A percentile compares a stretch with the other conserved stretches of the same genome.
Conservation (phyloP, 2,797 vertebrate genomes). For the Poecile montanus region DNA sequence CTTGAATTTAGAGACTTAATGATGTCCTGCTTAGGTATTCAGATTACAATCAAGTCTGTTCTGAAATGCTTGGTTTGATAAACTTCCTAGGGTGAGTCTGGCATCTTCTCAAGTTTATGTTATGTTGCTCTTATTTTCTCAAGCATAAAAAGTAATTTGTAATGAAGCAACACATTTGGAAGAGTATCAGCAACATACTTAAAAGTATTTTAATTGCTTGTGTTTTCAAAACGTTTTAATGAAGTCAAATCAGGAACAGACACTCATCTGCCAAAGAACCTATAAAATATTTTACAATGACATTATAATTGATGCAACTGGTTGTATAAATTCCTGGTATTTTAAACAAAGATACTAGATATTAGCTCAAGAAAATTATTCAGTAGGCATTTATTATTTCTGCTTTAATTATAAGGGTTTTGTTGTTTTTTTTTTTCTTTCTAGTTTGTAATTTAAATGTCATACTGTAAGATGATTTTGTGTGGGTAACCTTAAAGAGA, state of each 20-base stretch:
- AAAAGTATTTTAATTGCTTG: constrained; percentile 28
- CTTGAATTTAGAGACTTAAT: background rate
- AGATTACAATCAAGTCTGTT: background rate
- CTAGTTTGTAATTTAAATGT: constrained; percentile 11
- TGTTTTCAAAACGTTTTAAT: constrained; percentile 35
- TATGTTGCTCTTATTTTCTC: background rate
- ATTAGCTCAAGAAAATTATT: constrained; percentile 29
- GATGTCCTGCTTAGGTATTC: background rate
- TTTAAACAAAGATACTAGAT: constrained; percentile 40
- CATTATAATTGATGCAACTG: constrained; percentile 30
- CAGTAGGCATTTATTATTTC: constrained; percentile 23
- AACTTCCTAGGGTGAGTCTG: background rate
- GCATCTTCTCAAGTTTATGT: background rate
- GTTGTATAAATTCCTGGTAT: constrained; percentile 16
- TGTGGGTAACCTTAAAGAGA: constrained; percentile 12
- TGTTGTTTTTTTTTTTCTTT: background rate
- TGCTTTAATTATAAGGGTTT: background rate
- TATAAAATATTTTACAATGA: constrained; percentile 51
- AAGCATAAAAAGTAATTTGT: background rate
- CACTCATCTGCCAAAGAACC: constrained; percentile 27
- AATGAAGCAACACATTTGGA: constrained; percentile 24
- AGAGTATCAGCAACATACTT: background rate
- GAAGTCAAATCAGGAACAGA: constrained; percentile 46
- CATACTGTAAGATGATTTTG: constrained; percentile 9
- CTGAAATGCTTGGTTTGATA: background rate